phyloP scores from a whole-genome alignment of 2,797 vertebrate species.

The Pipistrellus pipistrellus region DNA sequence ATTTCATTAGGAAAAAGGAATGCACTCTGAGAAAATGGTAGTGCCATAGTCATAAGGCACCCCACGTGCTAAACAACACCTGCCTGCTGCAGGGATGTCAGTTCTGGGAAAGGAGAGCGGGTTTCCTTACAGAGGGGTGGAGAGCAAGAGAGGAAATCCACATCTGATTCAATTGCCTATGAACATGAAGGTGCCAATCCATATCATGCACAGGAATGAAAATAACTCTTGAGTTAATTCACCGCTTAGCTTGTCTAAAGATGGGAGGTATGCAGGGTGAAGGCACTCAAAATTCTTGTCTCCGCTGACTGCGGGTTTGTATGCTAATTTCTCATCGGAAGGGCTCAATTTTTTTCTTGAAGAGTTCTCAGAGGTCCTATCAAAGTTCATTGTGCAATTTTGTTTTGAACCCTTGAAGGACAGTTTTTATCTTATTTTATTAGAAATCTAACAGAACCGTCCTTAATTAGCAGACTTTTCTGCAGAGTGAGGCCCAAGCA shows the following conservation, averaged over 20 bases:
- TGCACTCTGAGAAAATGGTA: conserved; percentile 49
- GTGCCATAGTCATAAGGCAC: background rate
- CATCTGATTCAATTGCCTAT: background rate
- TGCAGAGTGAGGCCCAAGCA: conserved; percentile 74
- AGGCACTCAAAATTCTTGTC: conserved; percentile 34
- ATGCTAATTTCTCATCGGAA: conserved; percentile 34
- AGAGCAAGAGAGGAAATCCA: background rate
- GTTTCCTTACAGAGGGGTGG: background rate
- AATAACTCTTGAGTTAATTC: conserved; percentile 43
- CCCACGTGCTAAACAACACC: background rate
- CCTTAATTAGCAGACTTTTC: conserved; percentile 84
- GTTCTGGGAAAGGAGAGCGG: background rate
- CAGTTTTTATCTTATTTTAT: conserved; percentile 50
- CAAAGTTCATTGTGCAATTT: conserved; percentile 50
- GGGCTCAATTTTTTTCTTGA: conserved; percentile 26
- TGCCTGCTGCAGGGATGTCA: background rate
- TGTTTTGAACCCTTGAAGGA: conserved; percentile 63
- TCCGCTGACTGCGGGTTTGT: background rate
- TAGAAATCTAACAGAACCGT: conserved; percentile 75
- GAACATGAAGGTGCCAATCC: conserved; percentile 32
- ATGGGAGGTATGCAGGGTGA: background rate
- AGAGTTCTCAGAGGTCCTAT: conserved; percentile 24
- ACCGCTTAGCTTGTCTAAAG: conserved; percentile 45
- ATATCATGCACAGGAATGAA: background rate
- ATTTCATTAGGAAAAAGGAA: conserved; percentile 72